These are phyloP conservation scores for Oxygymnocypris stewartii DNA, from an alignment of 2,113 vertebrate genomes.

Conservation along the genomic window DNA sequence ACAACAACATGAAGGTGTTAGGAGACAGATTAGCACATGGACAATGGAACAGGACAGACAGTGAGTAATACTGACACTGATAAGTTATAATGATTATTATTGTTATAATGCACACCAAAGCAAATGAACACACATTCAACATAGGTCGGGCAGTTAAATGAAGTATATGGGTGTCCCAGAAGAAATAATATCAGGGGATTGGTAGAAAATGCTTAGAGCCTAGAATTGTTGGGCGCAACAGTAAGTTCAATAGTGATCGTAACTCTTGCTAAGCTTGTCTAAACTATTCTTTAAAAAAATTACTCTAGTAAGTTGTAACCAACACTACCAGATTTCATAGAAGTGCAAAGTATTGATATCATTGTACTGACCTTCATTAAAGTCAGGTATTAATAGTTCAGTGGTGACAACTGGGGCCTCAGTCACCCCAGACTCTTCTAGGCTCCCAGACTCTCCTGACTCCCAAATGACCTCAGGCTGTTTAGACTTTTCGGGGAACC, in stretches of 20 bases:
- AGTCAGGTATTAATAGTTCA: conserved; percentile 60
- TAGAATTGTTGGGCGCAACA: conserved; percentile 29
- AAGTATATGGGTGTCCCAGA: conserved; percentile 42
- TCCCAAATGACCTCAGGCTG: neutral
- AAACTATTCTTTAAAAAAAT: neutral
- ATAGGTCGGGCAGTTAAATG: conserved; percentile 61
- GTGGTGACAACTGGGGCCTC: conserved; percentile 14
- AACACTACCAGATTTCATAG: too few relatives aligned
- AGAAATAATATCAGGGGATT: conserved; percentile 24
- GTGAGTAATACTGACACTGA: conserved; percentile 37
- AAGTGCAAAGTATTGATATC: neutral
- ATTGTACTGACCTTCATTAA: conserved; percentile 74
- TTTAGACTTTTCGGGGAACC: neutral
- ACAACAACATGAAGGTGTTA: conserved; percentile 75
- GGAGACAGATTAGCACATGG: conserved; percentile 62
- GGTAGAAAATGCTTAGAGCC: conserved; percentile 19
- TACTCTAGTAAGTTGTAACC: neutral
- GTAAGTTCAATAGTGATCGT: neutral
- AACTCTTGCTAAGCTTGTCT: neutral
- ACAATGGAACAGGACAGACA: conserved; percentile 43
- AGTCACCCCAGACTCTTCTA: neutral
- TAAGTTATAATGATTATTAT: conserved; percentile 18
- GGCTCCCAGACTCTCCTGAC: conserved; percentile 35
- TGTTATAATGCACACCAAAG: conserved; percentile 22
- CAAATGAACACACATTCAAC: conserved; percentile 63